A percentile compares a stretch with the other conserved stretches of the same genome.
Evolutionary conservation across 2,113 vertebrate species (phyloP).

Genomic region (Struthio camelus): DNA sequence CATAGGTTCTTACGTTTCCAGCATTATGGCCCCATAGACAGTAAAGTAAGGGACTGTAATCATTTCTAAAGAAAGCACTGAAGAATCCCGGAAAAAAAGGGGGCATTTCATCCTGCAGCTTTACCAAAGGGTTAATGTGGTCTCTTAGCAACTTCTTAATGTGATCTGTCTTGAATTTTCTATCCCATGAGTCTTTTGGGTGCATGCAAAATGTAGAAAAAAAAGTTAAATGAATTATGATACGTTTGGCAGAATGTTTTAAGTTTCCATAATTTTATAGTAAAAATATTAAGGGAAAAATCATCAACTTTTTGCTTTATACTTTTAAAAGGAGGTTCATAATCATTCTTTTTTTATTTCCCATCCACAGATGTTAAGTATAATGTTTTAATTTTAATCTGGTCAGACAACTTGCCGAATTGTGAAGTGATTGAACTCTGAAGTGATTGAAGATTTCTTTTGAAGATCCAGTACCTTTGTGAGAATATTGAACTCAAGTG

Average conservation of each 20-base stretch:
- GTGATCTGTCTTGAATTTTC: neutral
- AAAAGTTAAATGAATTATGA: neutral
- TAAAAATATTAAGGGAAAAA: neutral
- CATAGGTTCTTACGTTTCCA: neutral
- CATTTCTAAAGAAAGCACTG: neutral
- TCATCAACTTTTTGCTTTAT: neutral
- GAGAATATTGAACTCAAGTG: slow-evolving; percentile 35
- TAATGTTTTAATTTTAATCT: slow-evolving; percentile 15
- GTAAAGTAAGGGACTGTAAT: neutral
- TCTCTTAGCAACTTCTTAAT: neutral
- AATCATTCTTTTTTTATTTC: neutral
- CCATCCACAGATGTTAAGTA: neutral
- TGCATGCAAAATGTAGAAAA: neutral
- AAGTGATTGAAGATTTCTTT: slow-evolving; percentile 31
- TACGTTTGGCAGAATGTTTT: neutral
- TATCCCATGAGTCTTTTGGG: neutral
- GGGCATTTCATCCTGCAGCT: neutral
- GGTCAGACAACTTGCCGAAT: neutral
- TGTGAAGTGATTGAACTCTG: slow-evolving; percentile 30
- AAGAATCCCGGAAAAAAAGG: neutral
- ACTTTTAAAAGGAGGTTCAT: neutral
- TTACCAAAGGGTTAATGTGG: neutral
- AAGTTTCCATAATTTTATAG: neutral
- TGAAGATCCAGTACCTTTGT: slow-evolving; percentile 31
- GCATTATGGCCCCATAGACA: neutral